phyloP scores from a whole-genome alignment of 2,113 vertebrate genomes.

The Empidonax traillii region DNA sequence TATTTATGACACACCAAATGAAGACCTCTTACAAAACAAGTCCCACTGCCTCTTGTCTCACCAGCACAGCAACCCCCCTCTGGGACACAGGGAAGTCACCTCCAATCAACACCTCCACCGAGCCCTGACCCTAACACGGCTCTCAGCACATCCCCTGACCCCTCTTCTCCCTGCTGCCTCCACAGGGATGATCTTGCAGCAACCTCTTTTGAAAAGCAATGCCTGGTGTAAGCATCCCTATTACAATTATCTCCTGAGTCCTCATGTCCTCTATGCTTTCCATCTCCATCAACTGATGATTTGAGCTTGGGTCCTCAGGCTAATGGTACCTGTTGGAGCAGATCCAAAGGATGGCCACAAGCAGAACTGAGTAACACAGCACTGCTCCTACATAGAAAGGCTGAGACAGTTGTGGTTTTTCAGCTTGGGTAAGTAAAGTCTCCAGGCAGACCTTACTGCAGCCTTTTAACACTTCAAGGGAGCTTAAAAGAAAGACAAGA shows the following conservation, averaged over 20 bases:
- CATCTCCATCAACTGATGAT: rapidly evolving
- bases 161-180: background rate
- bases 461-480: rapidly evolving
- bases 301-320: rapidly evolving
- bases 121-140: rapidly evolving
- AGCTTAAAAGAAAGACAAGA: rapidly evolving
- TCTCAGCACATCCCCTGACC: rapidly evolving
- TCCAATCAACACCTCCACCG: rapidly evolving
- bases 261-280: rapidly evolving
- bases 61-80: rapidly evolving
- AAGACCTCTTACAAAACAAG: background rate
- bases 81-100: rapidly evolving
- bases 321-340: rapidly evolving
- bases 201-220: rapidly evolving
- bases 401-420: rapidly evolving
- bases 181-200: rapidly evolving
- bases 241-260: rapidly evolving
- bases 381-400: rapidly evolving
- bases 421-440: rapidly evolving
- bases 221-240: rapidly evolving
- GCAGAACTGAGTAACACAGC: rapidly evolving
- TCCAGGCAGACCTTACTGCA: rapidly evolving
- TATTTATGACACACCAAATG: background rate
- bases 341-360: rapidly evolving
- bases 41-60: rapidly evolving